Percentiles rank a stretch among this genome's conserved stretches.
These are phyloP conservation scores for Shinisaurus crocodilurus DNA, from an alignment of 2,113 vertebrate genomes.

Conservation along the genomic window DNA sequence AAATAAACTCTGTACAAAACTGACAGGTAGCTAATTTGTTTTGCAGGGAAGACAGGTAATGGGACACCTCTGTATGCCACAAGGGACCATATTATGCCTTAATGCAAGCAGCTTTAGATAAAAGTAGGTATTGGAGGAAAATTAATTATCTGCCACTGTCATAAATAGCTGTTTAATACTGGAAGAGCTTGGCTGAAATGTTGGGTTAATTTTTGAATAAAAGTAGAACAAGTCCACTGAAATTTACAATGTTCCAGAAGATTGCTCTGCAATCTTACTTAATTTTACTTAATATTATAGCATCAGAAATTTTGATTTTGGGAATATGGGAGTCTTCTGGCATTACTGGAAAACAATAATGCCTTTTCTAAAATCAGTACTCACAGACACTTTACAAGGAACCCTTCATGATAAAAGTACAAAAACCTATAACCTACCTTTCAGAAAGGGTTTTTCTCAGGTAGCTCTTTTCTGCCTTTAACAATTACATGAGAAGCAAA, in stretches of 20 bases:
- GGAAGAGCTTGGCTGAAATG: slow-evolving; percentile 41
- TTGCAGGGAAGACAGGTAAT: slow-evolving; percentile 63
- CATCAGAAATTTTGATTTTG: slow-evolving; percentile 35
- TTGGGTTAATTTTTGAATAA: slow-evolving; percentile 18
- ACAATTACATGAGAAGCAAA: not conserved
- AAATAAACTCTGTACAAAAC: slow-evolving; percentile 68
- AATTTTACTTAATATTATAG: slow-evolving; percentile 44
- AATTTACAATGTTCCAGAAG: slow-evolving; percentile 53
- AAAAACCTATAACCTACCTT: not conserved
- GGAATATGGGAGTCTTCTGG: slow-evolving; percentile 10
- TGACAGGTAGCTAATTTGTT: slow-evolving; percentile 76
- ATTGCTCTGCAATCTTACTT: slow-evolving; percentile 45
- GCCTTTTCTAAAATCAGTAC: slow-evolving; percentile 37
- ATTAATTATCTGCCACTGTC: slow-evolving; percentile 29
- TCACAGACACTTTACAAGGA: slow-evolving; percentile 18
- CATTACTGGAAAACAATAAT: slow-evolving; percentile 24
- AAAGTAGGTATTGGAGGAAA: slow-evolving; percentile 12
- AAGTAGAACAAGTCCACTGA: slow-evolving; percentile 18
- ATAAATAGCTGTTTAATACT: slow-evolving; percentile 28
- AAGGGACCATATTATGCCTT: slow-evolving; percentile 42
- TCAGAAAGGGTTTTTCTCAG: not conserved
- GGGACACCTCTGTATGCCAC: slow-evolving; percentile 59
- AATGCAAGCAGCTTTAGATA: slow-evolving; percentile 38
- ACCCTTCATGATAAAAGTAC: not conserved
- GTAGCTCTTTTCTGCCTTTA: not conserved